These are phyloP conservation scores for Metopolophium dirhodum DNA, from an alignment of 1,140 invertebrate genomes.

Conservation along the genomic window DNA sequence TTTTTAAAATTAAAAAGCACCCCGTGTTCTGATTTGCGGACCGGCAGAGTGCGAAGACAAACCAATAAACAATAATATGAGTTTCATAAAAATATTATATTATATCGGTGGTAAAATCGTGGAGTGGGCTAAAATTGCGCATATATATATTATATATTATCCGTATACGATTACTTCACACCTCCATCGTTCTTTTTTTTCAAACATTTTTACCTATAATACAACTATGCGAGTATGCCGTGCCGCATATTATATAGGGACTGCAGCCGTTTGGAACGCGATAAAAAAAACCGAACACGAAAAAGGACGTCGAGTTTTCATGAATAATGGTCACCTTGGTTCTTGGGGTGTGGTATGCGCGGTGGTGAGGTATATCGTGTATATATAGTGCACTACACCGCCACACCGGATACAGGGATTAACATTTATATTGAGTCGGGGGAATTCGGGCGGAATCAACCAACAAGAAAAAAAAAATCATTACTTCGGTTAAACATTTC, in stretches of 20 bases:
- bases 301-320: constrained; percentile 4
- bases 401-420: constrained; percentile 23
- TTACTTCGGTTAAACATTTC: neutral
- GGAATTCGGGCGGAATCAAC: constrained; percentile 12
- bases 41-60: neutral
- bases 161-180: neutral
- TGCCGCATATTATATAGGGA: neutral
- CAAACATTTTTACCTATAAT: neutral
- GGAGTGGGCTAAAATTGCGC: neutral
- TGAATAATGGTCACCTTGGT: neutral
- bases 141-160: neutral
- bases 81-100: neutral
- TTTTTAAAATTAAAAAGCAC: neutral
- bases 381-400: neutral
- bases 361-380: neutral
- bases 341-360: neutral
- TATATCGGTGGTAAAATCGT: neutral
- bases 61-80: neutral
- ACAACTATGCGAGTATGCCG: neutral
- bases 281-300: neutral
- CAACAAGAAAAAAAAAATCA: neutral
- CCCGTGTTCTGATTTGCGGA: neutral
- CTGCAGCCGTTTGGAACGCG: neutral
- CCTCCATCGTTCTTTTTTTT: neutral
- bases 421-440: constrained; percentile 41